phyloP scores from a whole-genome alignment of 2,888 invertebrate species.

The Platerodrilus igneus region DNA sequence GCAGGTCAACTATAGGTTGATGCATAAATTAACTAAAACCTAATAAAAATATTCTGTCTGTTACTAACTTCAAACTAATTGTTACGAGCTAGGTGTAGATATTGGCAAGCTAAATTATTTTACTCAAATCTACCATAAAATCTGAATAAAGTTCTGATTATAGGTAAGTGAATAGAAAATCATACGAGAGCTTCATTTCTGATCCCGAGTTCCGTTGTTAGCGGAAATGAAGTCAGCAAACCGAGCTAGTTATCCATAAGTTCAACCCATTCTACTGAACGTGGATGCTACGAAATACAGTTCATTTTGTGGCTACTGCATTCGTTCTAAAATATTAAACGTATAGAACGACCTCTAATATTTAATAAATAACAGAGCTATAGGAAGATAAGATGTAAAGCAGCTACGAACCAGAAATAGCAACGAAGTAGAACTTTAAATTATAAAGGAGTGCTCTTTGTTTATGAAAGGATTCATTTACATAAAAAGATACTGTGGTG shows the following conservation, averaged over 20 bases:
- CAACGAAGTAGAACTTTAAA: slow-evolving; percentile 6
- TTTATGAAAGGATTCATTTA: slow-evolving; percentile 15
- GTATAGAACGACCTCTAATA: not conserved
- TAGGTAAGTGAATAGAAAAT: too few relatives aligned
- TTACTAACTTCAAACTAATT: too few relatives aligned
- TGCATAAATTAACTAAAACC: too few relatives aligned
- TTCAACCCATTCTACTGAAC: too few relatives aligned
- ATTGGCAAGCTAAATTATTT: too few relatives aligned
- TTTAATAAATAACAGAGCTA: too few relatives aligned
- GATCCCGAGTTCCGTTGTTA: slow-evolving; percentile 6
- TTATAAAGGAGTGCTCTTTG: slow-evolving; percentile 9
- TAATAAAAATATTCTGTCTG: too few relatives aligned
- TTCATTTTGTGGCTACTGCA: slow-evolving; percentile 5
- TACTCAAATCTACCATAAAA: too few relatives aligned
- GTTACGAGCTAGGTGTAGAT: too few relatives aligned
- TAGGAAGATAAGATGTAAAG: not conserved
- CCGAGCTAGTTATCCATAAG: slow-evolving; percentile 7
- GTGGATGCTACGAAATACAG: slow-evolving; percentile 5
- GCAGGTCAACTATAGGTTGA: too few relatives aligned
- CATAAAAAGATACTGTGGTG: slow-evolving; percentile 15
- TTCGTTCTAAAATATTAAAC: slow-evolving; percentile 5
- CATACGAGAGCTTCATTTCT: slow-evolving; percentile 5
- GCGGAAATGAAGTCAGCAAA: slow-evolving; percentile 9
- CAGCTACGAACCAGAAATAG: slow-evolving; percentile 2
- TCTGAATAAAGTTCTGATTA: too few relatives aligned